phyloP scores from a whole-genome alignment of 2,113 vertebrate species.

The Tor tambroides region DNA sequence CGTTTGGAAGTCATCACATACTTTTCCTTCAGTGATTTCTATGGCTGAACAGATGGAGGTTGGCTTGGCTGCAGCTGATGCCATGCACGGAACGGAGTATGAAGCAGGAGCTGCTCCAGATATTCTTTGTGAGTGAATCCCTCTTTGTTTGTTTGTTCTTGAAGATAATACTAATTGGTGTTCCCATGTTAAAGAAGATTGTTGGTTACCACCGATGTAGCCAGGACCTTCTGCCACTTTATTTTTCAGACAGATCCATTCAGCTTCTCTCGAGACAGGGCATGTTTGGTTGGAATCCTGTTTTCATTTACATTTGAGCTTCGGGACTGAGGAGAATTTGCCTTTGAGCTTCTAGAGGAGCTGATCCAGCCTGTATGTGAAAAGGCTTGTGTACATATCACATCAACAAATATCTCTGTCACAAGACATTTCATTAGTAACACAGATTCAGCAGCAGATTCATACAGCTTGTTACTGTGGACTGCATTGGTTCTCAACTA shows the following conservation, averaged over 20 bases:
- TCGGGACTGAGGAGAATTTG: slow-evolving; percentile 69
- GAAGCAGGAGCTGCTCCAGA: background rate
- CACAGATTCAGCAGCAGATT: slow-evolving; percentile 4
- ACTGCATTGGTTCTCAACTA: no score
- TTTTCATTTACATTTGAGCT: slow-evolving; percentile 80
- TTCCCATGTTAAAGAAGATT: background rate
- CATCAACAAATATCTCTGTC: slow-evolving; percentile 70
- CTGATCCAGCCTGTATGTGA: slow-evolving; percentile 81
- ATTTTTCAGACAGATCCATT: slow-evolving; percentile 66
- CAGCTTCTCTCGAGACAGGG: slow-evolving; percentile 80
- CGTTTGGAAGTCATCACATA: background rate
- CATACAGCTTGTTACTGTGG: background rate
- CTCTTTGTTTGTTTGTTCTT: background rate
- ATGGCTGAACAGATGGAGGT: background rate
- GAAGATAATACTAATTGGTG: background rate
- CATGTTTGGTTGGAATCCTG: slow-evolving; percentile 71
- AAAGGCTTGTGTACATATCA: slow-evolving; percentile 72
- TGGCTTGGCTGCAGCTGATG: background rate
- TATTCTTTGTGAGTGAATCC: background rate
- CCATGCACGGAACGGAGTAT: background rate
- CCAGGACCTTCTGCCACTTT: slow-evolving; percentile 3
- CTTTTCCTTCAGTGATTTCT: background rate
- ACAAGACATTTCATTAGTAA: slow-evolving; percentile 64
- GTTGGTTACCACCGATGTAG: background rate
- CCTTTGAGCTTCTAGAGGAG: slow-evolving; percentile 69